phyloP scores from a whole-genome alignment of 2,888 invertebrate species.

The Lordiphosa andalusiaca region DNA sequence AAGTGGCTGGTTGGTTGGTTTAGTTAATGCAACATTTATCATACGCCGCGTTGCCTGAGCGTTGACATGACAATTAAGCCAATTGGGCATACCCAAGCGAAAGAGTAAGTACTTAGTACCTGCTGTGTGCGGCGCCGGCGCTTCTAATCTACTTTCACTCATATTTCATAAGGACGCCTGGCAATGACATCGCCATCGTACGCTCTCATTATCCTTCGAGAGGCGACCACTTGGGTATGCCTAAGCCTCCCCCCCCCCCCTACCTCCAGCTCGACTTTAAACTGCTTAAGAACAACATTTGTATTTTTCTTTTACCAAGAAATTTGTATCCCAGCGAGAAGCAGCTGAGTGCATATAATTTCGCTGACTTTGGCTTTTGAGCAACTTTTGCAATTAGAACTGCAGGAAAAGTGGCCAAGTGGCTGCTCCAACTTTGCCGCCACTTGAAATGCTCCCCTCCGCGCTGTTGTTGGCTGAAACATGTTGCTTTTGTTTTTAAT shows the following conservation, averaged over 20 bases:
- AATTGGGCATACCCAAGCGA: conserved; percentile 35
- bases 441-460: conserved; percentile 18
- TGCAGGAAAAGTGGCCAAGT: conserved; percentile 49
- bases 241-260: not conserved
- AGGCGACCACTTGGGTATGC: not conserved
- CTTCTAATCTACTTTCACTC: conserved; percentile 32
- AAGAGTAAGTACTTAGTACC: conserved; percentile 11
- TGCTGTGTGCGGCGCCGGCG: conserved; percentile 6
- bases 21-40: conserved; percentile 29
- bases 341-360: conserved; percentile 52
- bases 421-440: conserved; percentile 37
- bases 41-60: conserved; percentile 40
- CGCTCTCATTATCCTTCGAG: not conserved
- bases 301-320: conserved; percentile 13
- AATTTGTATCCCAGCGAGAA: conserved; percentile 9
- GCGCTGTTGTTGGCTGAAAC: conserved; percentile 37
- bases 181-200: conserved; percentile 16
- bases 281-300: conserved; percentile 29
- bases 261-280: not conserved
- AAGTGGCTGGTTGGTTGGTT: conserved; percentile 39
- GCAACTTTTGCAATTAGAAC: conserved; percentile 66
- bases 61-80: conserved; percentile 52
- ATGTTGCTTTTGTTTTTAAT: conserved; percentile 34
- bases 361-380: conserved; percentile 36
- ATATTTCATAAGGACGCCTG: conserved; percentile 34